Base-by-base conservation (phyloP, 2,113 vertebrate species). In the Ondatra zibethicus region DNA sequence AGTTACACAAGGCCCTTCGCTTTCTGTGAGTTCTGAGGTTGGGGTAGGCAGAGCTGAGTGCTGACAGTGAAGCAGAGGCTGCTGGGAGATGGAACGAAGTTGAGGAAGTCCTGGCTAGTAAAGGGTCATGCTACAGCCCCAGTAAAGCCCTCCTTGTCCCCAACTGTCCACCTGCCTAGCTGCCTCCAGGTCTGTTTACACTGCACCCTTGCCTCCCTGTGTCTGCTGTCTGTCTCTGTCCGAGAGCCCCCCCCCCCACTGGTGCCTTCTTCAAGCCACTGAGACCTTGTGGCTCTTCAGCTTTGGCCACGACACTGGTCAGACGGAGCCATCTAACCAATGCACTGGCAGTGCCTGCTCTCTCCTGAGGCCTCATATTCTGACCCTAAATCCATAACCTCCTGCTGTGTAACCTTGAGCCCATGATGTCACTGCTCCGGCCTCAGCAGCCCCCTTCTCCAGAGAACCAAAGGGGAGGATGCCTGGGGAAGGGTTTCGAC, bases 401-500 rank as follows among this genome's bases (percentile, higher is more conserved):
- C 2, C 45, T 80, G 0, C 63, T 29, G 12, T 52, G 68, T 70
- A 76, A 65, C 78, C 75, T 72, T 31, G 33, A 81, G 36, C 14
- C 27, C 39, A 19, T 36, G 17, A 19, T 25, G 72, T 75, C 29
- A 33, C 33, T 10, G 89, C 88, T 50, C 6, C 5, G 42, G 55
- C 55, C 72, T 88, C 93, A 52, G 77, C 33, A 21, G 76, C 31
- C 52, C 13, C 33, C 81, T 94, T 72, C 86, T 63, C 45, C 70
- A 88, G 77, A 90, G 68, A 85, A 84, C 86, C 88, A 85, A 94
- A 94, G 91, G 45, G 84, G 27, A 50, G 63, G 90, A 50, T 16
- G 3, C n/a, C 50, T 80, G 76, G 36, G 65, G 72, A 88, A 94
- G 47, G 47, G 21, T 45, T 78, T 65, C 13, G 33, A 25, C 88